These are phyloP conservation scores for Oncorhynchus clarkii DNA, from an alignment of 2,113 vertebrate species.

Conservation along the genomic window DNA sequence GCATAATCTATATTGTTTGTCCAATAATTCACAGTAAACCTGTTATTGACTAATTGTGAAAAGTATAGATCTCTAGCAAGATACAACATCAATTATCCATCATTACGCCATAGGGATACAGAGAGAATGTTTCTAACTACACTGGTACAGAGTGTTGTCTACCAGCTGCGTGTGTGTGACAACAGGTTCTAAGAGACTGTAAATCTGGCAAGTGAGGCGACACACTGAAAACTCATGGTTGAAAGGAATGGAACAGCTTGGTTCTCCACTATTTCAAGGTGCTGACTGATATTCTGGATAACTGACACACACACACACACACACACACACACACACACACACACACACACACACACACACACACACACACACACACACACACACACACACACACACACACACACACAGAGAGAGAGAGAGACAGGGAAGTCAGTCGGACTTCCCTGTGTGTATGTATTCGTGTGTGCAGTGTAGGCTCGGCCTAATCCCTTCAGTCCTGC, in stretches of 20 bases:
- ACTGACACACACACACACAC: background rate
- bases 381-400: background rate
- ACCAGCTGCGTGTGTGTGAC: no score
- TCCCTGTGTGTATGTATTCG: background rate
- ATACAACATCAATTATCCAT: background rate
- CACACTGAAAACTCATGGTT: no score
- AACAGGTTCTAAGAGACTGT: no score
- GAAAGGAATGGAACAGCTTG: no score
- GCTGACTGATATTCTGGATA: background rate
- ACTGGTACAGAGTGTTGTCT: no score
- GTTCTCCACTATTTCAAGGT: background rate
- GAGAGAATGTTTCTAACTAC: background rate
- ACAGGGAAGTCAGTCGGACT: background rate
- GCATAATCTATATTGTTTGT: background rate
- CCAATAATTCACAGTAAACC: background rate
- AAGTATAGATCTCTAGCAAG: background rate
- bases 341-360: no score
- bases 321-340: no score
- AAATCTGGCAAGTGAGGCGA: no score
- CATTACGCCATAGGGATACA: background rate
- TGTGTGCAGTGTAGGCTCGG: no score
- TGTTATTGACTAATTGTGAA: background rate
- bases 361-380: background rate
- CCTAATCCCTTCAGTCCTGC: background rate
- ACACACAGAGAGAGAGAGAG: no score